Evolutionary conservation across 2,113 vertebrate genomes (phyloP).

Genomic region (Diadophis punctatus): DNA sequence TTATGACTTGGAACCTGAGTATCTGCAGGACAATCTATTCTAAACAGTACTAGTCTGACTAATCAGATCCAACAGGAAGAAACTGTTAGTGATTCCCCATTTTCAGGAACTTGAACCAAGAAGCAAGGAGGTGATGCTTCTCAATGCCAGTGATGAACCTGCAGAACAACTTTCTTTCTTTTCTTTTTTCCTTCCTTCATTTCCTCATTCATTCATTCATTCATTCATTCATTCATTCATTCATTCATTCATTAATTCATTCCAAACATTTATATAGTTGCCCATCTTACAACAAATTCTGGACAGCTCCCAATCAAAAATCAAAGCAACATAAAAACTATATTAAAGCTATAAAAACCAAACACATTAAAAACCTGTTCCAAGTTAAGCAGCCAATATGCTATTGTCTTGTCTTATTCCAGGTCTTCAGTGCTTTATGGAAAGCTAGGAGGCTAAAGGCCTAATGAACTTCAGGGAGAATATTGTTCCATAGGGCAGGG

Average conservation of each 20-base stretch:
- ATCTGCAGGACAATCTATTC: neutral
- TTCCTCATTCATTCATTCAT: too few species aligned
- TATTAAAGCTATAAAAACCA: neutral
- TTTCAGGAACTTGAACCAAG: neutral
- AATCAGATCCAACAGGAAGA: neutral
- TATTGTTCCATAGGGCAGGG: neutral
- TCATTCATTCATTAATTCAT: too few species aligned
- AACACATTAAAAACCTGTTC: neutral
- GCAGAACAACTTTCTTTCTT: neutral
- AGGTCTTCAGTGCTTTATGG: neutral
- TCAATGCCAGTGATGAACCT: neutral
- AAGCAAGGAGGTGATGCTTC: neutral
- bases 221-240: too few species aligned
- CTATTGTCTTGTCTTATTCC: neutral
- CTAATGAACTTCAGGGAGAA: neutral
- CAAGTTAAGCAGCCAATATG: neutral
- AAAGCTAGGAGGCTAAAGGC: neutral
- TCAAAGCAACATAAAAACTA: neutral
- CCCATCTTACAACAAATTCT: neutral
- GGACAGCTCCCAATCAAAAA: neutral
- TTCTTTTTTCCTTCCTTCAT: too few species aligned
- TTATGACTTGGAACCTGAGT: neutral
- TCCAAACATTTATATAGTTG: neutral
- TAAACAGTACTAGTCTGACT: neutral
- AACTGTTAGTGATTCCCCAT: neutral